These are phyloP conservation scores for Cololabis saira DNA, from an alignment of 2,113 vertebrate genomes.

Conservation along the genomic window DNA sequence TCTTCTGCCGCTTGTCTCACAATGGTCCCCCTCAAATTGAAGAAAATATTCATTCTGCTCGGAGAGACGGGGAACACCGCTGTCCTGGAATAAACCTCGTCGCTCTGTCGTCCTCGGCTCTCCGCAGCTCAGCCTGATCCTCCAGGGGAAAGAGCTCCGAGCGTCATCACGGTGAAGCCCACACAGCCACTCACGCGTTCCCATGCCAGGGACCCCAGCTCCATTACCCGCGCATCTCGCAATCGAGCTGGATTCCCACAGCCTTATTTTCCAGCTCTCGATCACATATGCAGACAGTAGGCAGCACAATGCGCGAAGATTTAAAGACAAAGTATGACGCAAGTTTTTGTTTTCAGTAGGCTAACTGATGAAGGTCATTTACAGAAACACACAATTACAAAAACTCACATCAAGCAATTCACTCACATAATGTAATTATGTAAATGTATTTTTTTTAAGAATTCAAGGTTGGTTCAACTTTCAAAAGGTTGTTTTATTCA, in stretches of 20 bases:
- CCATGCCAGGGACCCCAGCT: conserved; percentile 58
- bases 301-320: neutral
- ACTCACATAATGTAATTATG: too few species aligned
- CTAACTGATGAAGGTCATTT: neutral
- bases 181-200: conserved; percentile 69
- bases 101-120: conserved; percentile 50
- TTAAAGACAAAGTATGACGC: neutral
- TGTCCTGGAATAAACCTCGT: conserved; percentile 45
- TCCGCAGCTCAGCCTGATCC: conserved; percentile 69
- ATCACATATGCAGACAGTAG: neutral
- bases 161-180: conserved; percentile 73
- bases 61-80: conserved; percentile 27
- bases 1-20: conserved; percentile 62
- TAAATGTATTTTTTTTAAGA: too few species aligned
- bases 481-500: too few species aligned
- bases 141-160: conserved; percentile 64
- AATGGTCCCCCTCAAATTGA: conserved; percentile 63
- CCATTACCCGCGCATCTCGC: conserved; percentile 41
- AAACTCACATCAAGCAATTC: too few species aligned
- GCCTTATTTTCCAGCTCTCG: conserved; percentile 33
- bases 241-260: conserved; percentile 51
- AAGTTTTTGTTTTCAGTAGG: neutral
- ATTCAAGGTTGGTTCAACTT: too few species aligned
- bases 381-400: too few species aligned
- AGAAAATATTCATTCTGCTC: conserved; percentile 72